Evolutionary conservation across 2,888 invertebrate genomes (phyloP), one percentile per base, ranked within the genome.

Genomic region (Blastobasis adustella): DNA sequence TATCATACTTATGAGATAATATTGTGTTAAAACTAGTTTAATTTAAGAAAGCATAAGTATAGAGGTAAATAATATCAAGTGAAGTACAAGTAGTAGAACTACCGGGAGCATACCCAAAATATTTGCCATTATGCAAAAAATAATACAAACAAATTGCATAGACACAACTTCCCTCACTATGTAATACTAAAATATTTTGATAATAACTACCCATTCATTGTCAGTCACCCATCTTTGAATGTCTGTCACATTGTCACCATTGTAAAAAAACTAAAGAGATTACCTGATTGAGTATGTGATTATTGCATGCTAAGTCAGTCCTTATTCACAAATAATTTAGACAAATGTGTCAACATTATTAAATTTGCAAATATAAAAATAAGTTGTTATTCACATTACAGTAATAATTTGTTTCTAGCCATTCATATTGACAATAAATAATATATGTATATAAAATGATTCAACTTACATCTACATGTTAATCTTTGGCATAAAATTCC

Each of bases 401-500:
- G 85, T 85, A 86, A 83, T 84, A 79, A 86, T 86, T 69, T 84
- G 52, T 49, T 86, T 88, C 85, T 85, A 84, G 70, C 76, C 83
- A 70, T 63, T n/a, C n/a, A n/a, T 58, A 54, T 58, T 63, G 66
- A 67, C 42, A 42, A 42, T n/a, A 42, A 42, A 42, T 7, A 7
- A 42, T 42, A 42, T 42, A 42, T 10, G n/a, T 23, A 23, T 23
- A 23, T 23, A 23, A 23, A 23, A 23, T 23, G 23, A 23, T 46
- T 36, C n/a, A 10, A 76, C 86, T 84, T 86, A 87, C 50, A 82
- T 66, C 86, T 87, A 87, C 67, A 71, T 65, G 67, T 76, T 76
- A 76, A 85, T 87, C 87, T 88, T 88, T 88, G 87, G 88, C 78
- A 87, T 86, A 76, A 23, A 23, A 23, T 23, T 23, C 23, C 23